A percentile compares a stretch with the other conserved stretches of the same genome.
These are phyloP conservation scores for Varanus salvator DNA, from an alignment of 2,113 vertebrate genomes.

Conservation along the genomic window DNA sequence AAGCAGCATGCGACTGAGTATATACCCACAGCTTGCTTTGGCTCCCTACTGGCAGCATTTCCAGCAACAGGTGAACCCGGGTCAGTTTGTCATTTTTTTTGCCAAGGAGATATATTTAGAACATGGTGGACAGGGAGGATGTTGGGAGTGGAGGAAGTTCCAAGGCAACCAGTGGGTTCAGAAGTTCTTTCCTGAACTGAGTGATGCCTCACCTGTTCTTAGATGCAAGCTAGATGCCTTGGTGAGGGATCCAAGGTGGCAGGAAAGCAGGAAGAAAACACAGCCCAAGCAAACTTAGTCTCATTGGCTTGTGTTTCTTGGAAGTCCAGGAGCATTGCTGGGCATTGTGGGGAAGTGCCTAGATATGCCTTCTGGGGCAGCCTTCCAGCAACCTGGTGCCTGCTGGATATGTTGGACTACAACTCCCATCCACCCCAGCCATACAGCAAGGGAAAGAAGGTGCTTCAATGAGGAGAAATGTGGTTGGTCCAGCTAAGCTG, in stretches of 20 bases:
- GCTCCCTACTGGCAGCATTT: background rate
- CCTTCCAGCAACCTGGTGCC: too few species aligned
- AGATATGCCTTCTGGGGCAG: too few species aligned
- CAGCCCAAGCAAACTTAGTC: background rate
- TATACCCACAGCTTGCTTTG: background rate
- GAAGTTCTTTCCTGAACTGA: background rate
- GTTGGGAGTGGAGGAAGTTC: background rate
- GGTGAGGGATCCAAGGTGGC: constrained; percentile 6
- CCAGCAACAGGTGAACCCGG: background rate
- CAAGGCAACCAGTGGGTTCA: background rate
- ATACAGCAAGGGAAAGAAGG: background rate
- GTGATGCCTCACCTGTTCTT: background rate
- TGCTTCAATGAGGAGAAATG: background rate
- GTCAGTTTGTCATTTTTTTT: background rate
- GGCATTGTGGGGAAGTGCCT: background rate
- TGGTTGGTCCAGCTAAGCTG: background rate
- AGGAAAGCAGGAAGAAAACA: constrained; percentile 1
- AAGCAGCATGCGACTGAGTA: background rate
- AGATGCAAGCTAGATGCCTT: background rate
- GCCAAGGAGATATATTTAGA: background rate
- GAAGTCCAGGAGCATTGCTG: background rate
- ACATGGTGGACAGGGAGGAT: background rate
- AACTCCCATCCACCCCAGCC: too few species aligned
- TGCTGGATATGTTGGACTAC: too few species aligned
- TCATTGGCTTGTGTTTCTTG: background rate